A percentile compares a stretch with the other conserved stretches of the same genome.
These are phyloP conservation scores for Barbus barbus DNA, from an alignment of 2,113 vertebrate genomes.

Conservation along the genomic window DNA sequence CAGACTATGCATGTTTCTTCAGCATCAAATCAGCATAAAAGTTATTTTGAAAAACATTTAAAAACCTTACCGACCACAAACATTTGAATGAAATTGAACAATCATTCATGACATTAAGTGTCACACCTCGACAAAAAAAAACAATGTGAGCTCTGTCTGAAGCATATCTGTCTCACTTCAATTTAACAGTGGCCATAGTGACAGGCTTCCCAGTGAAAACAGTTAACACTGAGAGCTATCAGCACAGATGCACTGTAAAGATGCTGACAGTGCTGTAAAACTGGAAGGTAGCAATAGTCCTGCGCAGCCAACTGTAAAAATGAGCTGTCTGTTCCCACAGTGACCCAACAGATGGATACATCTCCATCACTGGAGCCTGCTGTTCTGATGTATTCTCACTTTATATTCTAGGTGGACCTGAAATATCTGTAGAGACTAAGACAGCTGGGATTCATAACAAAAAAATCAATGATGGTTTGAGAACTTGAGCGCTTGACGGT, in stretches of 20 bases:
- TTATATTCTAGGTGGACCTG: not conserved
- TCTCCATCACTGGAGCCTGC: not conserved
- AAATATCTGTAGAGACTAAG: not conserved
- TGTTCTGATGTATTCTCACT: not conserved
- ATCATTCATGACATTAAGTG: not conserved
- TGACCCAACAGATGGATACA: constrained; percentile 1
- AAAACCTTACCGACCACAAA: too few relatives aligned
- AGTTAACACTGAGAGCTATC: constrained; percentile 48
- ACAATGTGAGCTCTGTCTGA: constrained; percentile 45
- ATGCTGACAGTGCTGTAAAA: constrained; percentile 46
- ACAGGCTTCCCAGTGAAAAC: constrained; percentile 30
- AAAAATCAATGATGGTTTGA: constrained; percentile 11
- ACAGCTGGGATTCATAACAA: constrained; percentile 18
- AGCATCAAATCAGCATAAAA: too few relatives aligned
- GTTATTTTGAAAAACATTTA: not conserved
- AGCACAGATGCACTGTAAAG: constrained; percentile 5
- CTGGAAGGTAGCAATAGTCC: constrained; percentile 33
- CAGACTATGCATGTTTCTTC: too few relatives aligned
- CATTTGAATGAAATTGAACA: not conserved
- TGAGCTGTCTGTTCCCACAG: constrained; percentile 34
- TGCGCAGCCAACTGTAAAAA: constrained; percentile 28
- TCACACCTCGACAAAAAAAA: not conserved
- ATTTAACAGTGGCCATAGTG: constrained; percentile 33
- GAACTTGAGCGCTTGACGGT: constrained; percentile 15
- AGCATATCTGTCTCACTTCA: constrained; percentile 43